phyloP scores from a whole-genome alignment of 2,113 vertebrate species.

The Mirza zaza region DNA sequence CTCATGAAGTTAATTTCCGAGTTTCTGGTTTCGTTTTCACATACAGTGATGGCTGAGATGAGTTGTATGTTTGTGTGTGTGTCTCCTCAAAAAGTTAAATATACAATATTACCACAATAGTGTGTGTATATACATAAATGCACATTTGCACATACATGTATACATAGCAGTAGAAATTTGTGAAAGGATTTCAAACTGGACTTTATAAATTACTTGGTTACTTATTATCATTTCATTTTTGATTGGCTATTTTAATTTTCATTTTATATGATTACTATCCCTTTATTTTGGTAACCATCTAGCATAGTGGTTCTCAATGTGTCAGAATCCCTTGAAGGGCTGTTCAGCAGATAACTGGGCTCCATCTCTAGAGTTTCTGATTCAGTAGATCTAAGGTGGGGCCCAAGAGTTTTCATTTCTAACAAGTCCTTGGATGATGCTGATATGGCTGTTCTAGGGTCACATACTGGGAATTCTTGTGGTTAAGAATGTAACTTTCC shows the following conservation, averaged over 20 bases:
- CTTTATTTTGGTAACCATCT: neutral
- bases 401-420: neutral
- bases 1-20: neutral
- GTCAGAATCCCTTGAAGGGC: neutral
- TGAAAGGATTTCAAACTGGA: neutral
- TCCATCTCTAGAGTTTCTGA: neutral
- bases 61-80: neutral
- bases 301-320: neutral
- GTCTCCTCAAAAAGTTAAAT: neutral
- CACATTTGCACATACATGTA: neutral
- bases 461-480: neutral
- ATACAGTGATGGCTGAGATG: neutral
- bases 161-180: neutral
- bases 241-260: neutral
- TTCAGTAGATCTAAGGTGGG: neutral
- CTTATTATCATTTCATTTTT: neutral
- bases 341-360: neutral
- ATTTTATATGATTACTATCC: neutral
- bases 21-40: neutral
- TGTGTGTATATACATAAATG: too few relatives aligned
- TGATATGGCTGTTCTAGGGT: neutral
- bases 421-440: neutral
- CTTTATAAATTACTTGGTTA: neutral
- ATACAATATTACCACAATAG: too few relatives aligned
- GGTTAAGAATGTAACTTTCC: neutral